Evolutionary conservation across 1,140 invertebrate genomes (phyloP), one percentile per base, ranked within the genome.

Genomic region (Neuroterus valhalla): DNA sequence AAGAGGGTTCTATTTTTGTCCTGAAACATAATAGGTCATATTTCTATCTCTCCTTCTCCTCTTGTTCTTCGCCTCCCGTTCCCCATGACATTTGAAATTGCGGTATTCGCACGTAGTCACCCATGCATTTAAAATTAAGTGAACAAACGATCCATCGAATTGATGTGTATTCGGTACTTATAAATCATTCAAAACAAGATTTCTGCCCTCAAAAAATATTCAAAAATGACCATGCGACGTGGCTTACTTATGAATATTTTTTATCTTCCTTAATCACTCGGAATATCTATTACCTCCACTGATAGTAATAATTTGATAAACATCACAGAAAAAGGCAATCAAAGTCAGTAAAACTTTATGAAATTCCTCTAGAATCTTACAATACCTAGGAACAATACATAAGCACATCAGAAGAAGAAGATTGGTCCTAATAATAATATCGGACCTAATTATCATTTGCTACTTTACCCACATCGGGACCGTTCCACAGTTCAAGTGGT

Each of bases 11-110:
- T 62, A 26, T 12, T 62, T 62, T 23, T 62, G 55, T 12, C 23
- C 55, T 62, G 55, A 62, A 38, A 62, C 23, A 14, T 62, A 62
- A 62, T 62, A 62, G 55, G 31, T 62, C 55, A 62, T 62, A 62
- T 62, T 14, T 62, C 11, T 62, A 62, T 62, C 55, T 62, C 2
- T 62, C 12, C 23, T 62, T 62, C 55, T 62, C 55, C n/a, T 62
- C 52, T 31, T 23, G 23, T 15, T 62, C 21, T n/a, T 15, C 31
- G 23, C 31, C 21, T 62, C n/a, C 23, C 21, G 6, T 31, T 62
- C 55, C 23, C 55, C 31, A 38, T 62, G 26, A 62, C 55, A 62
- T 62, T 62, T 62, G 31, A 62, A 62, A 62, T 62, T 38, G 55
- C 31, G 55, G 31, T 62, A 62, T 62, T 62, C 55, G 31, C 55